Percentiles rank a stretch among this genome's conserved stretches.
These are phyloP conservation scores for Barypeithes pellucidus DNA, from an alignment of 2,888 invertebrate genomes.

Conservation along the genomic window DNA sequence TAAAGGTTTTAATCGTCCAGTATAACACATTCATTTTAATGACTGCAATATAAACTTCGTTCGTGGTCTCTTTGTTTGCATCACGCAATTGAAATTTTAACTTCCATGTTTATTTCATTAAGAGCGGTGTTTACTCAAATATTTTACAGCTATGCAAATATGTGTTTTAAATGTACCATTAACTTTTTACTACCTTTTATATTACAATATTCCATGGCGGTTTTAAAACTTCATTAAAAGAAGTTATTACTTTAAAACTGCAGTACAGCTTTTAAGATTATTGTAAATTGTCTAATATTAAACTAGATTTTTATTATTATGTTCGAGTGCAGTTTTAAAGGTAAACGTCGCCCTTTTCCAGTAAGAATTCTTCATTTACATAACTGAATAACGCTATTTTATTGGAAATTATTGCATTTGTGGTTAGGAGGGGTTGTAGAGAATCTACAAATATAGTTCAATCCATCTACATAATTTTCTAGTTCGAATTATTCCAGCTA, in stretches of 20 bases:
- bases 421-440: no score
- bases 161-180: constrained; percentile 22
- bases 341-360: no score
- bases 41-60: constrained; percentile 40
- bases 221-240: constrained; percentile 27
- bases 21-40: constrained; percentile 48
- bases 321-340: no score
- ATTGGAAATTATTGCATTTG: no score
- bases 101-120: constrained; percentile 40
- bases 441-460: no score
- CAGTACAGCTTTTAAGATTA: background rate
- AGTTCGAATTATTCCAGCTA: no score
- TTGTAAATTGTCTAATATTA: background rate
- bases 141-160: constrained; percentile 37
- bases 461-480: no score
- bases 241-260: background rate
- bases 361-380: no score
- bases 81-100: constrained; percentile 43
- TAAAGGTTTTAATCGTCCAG: constrained; percentile 42
- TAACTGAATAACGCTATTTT: no score
- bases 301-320: no score
- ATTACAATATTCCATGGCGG: constrained; percentile 12
- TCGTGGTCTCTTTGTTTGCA: constrained; percentile 35
- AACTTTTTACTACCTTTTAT: constrained; percentile 30
- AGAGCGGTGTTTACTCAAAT: constrained; percentile 39